Evolutionary conservation across 2,888 invertebrate species (phyloP).

Genomic region (Agrochola macilenta): DNA sequence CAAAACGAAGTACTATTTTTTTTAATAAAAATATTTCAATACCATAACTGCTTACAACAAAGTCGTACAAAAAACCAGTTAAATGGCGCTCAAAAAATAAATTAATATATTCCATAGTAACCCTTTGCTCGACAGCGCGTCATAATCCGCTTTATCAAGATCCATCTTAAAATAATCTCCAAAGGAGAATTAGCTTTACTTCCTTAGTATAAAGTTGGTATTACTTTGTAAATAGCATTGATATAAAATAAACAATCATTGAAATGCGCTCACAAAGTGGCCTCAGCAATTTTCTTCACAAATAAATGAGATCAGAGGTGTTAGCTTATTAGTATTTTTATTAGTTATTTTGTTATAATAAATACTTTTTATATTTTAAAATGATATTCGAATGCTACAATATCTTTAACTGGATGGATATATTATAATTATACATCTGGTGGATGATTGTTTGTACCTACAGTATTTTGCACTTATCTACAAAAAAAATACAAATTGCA

Average conservation of each 20-base stretch:
- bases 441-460: not conserved
- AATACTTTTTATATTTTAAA: not conserved
- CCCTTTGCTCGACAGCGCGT: slow-evolving; percentile 72
- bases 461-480: not conserved
- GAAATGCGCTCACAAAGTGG: slow-evolving; percentile 67
- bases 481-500: not conserved
- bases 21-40: slow-evolving; percentile 63
- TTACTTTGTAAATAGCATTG: slow-evolving; percentile 6
- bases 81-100: slow-evolving; percentile 75
- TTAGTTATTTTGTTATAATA: slow-evolving; percentile 19
- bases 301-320: slow-evolving; percentile 71
- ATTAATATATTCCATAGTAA: slow-evolving; percentile 79
- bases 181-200: slow-evolving; percentile 56
- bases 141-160: slow-evolving; percentile 77
- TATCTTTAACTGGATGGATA: not conserved
- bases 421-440: not conserved
- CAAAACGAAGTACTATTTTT: slow-evolving; percentile 58
- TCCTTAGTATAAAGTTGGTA: slow-evolving; percentile 34
- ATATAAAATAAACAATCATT: slow-evolving; percentile 68
- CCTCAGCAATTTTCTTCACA: slow-evolving; percentile 68
- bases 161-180: slow-evolving; percentile 56
- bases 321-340: slow-evolving; percentile 62
- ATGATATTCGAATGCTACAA: not conserved
- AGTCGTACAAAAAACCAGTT: slow-evolving; percentile 71
- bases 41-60: slow-evolving; percentile 67